Base-by-base conservation (phyloP, 2,888 invertebrate genomes). In the Heteromurus nitidus region DNA sequence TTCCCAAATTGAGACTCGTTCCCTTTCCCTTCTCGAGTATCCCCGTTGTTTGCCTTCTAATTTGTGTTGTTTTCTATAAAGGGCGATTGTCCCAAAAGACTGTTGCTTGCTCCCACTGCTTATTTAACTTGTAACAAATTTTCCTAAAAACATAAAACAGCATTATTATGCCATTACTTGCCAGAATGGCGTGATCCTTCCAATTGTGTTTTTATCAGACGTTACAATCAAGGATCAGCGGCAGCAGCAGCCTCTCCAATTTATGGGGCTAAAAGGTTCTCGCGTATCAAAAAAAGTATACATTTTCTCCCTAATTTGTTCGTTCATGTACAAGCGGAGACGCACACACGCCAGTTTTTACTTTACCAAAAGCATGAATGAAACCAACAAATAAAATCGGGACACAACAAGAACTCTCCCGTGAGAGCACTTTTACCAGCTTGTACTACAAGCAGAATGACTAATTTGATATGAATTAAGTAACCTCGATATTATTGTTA, bases 181-280 rank as follows among this genome's bases (percentile, higher is more conserved):
- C n/a, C 16, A n/a, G 22, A 16, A 47, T 47, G 20, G 55, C 50
- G 31, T 69, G 70, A 70, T 70, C 70, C 36, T 9, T 36, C 36
- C 36, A 36, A 36, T 9, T 9, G 36, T 36, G n/a, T n/a, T n/a
- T 18, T 53, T 69, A 30, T 62, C 62, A 28, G 62, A 3, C 5
- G n/a, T 13, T 64, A 36, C 36, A 13, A 70, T 70, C 70, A 60
- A 58, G 60, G 60, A 70, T 26, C 60, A 44, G 26, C 26, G 16
- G 50, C 55, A 30, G 55, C 31, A 16, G 31, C 30, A 62, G 55
- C 55, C 31, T 58, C 69, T 26, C 26, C 50, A 50, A 68, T 70
- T 60, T 60, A 20, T 42, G 60, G 60, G 58, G 70, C 42, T 60
- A 70, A 70, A 70, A 70, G 70, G 70, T 60, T 70, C 70, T 70